Evolutionary conservation across 2,888 invertebrate genomes (phyloP).

Genomic region (Parnassius mnemosyne): DNA sequence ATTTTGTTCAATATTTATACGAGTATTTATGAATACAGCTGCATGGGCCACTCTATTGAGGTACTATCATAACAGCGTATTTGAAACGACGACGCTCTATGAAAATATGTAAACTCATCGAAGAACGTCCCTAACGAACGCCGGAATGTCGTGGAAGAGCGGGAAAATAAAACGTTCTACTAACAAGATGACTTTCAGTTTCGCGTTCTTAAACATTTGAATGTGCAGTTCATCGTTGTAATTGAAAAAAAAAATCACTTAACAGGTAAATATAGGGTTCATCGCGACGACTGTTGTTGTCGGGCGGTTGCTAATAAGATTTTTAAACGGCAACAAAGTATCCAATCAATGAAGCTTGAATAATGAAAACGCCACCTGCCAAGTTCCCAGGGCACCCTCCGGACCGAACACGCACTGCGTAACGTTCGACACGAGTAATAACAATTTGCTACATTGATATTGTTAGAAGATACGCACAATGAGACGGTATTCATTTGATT

Average conservation of each 20-base stretch:
- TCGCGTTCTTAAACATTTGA: slow-evolving; percentile 52
- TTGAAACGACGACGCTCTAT: slow-evolving; percentile 18
- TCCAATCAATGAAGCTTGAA: slow-evolving; percentile 80
- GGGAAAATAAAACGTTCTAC: slow-evolving; percentile 61
- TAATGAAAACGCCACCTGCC: slow-evolving; percentile 78
- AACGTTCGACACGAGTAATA: slow-evolving; percentile 42
- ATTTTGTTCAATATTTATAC: too few relatives aligned
- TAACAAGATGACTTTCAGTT: slow-evolving; percentile 78
- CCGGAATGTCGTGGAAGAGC: slow-evolving; percentile 45
- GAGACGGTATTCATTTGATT: slow-evolving; percentile 2
- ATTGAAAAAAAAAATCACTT: slow-evolving; percentile 79
- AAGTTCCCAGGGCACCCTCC: slow-evolving; percentile 70
- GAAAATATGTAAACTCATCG: slow-evolving; percentile 46
- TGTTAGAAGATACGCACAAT: slow-evolving; percentile 15
- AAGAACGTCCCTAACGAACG: slow-evolving; percentile 47
- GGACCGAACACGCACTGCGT: slow-evolving; percentile 65
- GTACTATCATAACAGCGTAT: slow-evolving; percentile 19
- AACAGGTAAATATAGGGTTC: slow-evolving; percentile 71
- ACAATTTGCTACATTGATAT: slow-evolving; percentile 36
- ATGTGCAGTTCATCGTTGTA: slow-evolving; percentile 70
- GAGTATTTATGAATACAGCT: too few relatives aligned
- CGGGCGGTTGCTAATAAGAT: slow-evolving; percentile 78
- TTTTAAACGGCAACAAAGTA: slow-evolving; percentile 80
- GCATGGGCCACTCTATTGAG: background rate
- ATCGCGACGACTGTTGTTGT: slow-evolving; percentile 55